Base-by-base conservation (phyloP, 2,113 vertebrate genomes). In the Trogon surrucura region DNA sequence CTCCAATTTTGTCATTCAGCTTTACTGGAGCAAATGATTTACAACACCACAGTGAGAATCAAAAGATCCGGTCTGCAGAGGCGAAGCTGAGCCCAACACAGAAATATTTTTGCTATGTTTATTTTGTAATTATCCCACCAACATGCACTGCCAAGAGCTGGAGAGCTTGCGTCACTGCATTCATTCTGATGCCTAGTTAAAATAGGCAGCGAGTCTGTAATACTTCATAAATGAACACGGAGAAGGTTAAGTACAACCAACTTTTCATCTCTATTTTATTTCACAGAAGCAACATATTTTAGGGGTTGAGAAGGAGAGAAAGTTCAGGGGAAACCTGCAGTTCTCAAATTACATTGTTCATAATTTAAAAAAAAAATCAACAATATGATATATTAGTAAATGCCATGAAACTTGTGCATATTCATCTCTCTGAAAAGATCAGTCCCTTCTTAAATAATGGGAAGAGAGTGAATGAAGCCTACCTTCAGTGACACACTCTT, bases 251-350 rank as follows among this genome's bases (percentile, higher is more conserved):
- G 7, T 29, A 53, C 45, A 86, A 71, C 10, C 32, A 57, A 91
- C 19, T 90, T 79, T 65, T 86, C 58, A 51, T 38, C 45, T 89
- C 61, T 79, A 61, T 75, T 96, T 97, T 96, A 96, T 96, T 97
- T 75, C 77, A 93, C 25, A 78, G 54, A 71, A 88, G 61, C 21
- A 95, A 70, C 4, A 4, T 20, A 50, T 81, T 85, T 60, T 32
- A 6, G 45, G 27, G 27, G 21, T 44, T 67, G 23, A 88, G 58
- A 50, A 91, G 51, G 45, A 74, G 45, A 88, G 25, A 67, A 86
- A 86, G 22, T 67, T 81, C 53, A 92, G 65, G 66, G 32, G 45
- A 95, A 91, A 69, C 3, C n/a, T 54, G 25, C 18, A 85, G 34
- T 72, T 91, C 36, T 79, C 62, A 86, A 65, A 78, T 13, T 10